phyloP scores from a whole-genome alignment of 2,797 vertebrate genomes.

The Aphelocoma californica region DNA sequence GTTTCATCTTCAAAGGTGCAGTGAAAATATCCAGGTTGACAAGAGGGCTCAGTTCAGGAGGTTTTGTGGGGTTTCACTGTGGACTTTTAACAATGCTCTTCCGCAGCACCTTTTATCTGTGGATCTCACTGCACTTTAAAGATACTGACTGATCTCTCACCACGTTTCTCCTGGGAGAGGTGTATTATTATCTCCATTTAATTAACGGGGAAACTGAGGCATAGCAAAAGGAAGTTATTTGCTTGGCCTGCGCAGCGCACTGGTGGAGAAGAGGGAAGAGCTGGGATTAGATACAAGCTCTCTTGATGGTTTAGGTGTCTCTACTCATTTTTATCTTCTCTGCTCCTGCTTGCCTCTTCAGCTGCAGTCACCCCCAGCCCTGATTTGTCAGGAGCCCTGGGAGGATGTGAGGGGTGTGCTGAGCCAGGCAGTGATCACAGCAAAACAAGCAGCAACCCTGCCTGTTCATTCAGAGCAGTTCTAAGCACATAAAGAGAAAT shows the following conservation, averaged over 20 bases:
- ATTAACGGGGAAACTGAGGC: constrained; percentile 59
- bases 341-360: background rate
- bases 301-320: background rate
- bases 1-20: constrained; percentile 73
- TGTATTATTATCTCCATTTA: constrained; percentile 1
- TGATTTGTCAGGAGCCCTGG: background rate
- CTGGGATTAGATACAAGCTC: background rate
- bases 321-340: background rate
- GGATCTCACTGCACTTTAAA: constrained; percentile 18
- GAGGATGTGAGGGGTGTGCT: background rate
- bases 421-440: background rate
- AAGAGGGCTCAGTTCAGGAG: constrained; percentile 67
- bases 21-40: constrained; percentile 67
- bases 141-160: constrained; percentile 11
- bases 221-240: background rate
- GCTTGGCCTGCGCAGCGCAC: background rate
- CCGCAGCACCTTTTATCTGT: background rate
- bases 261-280: background rate
- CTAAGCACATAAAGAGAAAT: background rate
- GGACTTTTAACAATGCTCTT: constrained; percentile 43
- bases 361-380: too few relatives aligned
- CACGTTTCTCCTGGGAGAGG: background rate
- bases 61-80: constrained; percentile 23
- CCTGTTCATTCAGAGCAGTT: background rate
- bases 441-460: background rate